Percentiles rank a stretch among this genome's conserved stretches.
phyloP scores from a whole-genome alignment of 2,888 invertebrate species.

The Drosophila villosipedis region DNA sequence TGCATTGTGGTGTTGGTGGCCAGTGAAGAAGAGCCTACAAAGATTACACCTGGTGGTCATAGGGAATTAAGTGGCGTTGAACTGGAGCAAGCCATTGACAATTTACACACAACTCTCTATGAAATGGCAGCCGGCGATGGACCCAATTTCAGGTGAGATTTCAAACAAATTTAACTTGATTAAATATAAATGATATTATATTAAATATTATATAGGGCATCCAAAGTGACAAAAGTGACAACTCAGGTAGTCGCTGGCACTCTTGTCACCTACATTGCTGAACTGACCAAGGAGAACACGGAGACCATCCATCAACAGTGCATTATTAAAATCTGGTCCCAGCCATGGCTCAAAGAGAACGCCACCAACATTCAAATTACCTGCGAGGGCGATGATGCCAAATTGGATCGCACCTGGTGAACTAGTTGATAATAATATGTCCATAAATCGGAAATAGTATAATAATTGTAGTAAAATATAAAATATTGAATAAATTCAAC shows the following conservation, averaged over 20 bases:
- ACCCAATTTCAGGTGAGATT: neutral
- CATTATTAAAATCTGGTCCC: conserved; percentile 60
- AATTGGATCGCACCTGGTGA: conserved; percentile 55
- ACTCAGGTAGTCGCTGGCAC: neutral
- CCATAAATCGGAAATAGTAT: neutral
- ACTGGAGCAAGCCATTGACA: neutral
- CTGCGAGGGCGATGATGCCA: conserved; percentile 43
- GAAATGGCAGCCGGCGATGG: neutral
- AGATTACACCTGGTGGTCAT: neutral
- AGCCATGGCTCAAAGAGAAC: conserved; percentile 57
- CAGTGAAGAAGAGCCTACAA: neutral
- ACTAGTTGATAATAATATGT: neutral
- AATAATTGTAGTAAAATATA: neutral
- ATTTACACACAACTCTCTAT: neutral
- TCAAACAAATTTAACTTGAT: neutral
- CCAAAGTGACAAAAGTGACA: conserved; percentile 1
- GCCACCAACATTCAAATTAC: conserved; percentile 64
- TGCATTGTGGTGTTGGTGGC: neutral
- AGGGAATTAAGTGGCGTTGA: neutral
- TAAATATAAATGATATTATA: neutral
- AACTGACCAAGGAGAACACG: conserved; percentile 49
- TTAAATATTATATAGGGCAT: neutral
- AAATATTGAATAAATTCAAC: neutral
- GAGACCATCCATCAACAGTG: conserved; percentile 1
- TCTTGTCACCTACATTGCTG: neutral